phyloP scores from a whole-genome alignment of 2,113 vertebrate species.

The Panurus biarmicus region DNA sequence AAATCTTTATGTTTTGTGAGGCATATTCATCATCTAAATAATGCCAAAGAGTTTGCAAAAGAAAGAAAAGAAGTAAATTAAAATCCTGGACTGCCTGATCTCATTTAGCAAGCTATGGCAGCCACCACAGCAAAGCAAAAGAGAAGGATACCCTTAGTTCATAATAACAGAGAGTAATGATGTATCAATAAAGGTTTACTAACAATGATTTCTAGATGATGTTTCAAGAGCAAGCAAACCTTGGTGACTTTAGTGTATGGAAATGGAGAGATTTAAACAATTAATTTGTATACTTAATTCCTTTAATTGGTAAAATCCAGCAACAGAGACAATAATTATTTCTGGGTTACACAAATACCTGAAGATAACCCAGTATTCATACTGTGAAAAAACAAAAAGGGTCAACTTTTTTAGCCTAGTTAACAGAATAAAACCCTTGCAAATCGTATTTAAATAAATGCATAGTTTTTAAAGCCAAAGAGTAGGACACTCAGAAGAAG shows the following conservation, averaged over 20 bases:
- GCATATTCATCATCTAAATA: not conserved
- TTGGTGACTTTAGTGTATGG: not conserved
- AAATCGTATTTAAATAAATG: not conserved
- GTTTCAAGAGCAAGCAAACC: not conserved
- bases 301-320: not conserved
- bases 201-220: not conserved
- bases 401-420: not conserved
- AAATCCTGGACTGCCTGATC: not conserved
- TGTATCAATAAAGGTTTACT: not conserved
- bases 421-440: not conserved
- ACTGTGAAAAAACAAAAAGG: not conserved
- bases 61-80: not conserved
- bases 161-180: not conserved
- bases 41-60: not conserved
- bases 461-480: not conserved
- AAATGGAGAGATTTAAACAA: not conserved
- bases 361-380: not conserved
- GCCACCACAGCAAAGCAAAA: not conserved
- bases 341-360: not conserved
- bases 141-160: not conserved
- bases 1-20: not conserved
- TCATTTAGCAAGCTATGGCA: not conserved
- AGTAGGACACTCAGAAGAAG: not conserved
- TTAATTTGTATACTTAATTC: not conserved
- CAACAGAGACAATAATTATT: not conserved